These are phyloP conservation scores for Eristalis tenax DNA, from an alignment of 2,888 invertebrate species.

Conservation along the genomic window DNA sequence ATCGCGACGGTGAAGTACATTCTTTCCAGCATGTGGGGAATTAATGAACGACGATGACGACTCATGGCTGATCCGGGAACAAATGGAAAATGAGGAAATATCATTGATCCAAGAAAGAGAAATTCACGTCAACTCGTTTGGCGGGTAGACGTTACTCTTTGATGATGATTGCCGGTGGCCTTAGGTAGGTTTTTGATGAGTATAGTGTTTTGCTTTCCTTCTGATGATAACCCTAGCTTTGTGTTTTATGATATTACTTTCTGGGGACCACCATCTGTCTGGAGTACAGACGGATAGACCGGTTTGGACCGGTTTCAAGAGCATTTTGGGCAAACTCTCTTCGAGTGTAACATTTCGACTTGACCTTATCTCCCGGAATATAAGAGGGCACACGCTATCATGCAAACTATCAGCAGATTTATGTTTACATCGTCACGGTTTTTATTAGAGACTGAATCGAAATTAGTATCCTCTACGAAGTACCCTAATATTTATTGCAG, in stretches of 20 bases:
- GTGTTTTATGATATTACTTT: not conserved
- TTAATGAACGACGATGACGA: not conserved
- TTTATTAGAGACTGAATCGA: too few relatives aligned
- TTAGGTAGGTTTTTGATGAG: not conserved
- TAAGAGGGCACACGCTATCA: too few relatives aligned
- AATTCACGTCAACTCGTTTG: not conserved
- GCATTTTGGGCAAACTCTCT: not conserved
- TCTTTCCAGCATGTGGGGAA: not conserved
- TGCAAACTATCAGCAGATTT: too few relatives aligned
- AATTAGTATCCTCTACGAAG: too few relatives aligned
- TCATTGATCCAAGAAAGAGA: not conserved
- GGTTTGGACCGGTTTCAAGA: not conserved
- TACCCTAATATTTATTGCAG: too few relatives aligned
- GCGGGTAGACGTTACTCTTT: not conserved
- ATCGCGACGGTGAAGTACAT: slow-evolving; percentile 9
- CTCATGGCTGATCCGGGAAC: not conserved
- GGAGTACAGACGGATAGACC: not conserved
- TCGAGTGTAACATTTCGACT: not conserved
- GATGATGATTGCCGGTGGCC: not conserved
- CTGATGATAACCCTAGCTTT: too few relatives aligned
- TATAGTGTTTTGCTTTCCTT: not conserved
- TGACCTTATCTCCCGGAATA: too few relatives aligned
- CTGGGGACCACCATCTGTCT: not conserved
- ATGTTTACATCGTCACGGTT: too few relatives aligned
- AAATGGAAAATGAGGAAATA: not conserved